A percentile compares a stretch with the other conserved stretches of the same genome.
Conservation (phyloP, 2,888 invertebrate species). For the Elmis aenea region DNA sequence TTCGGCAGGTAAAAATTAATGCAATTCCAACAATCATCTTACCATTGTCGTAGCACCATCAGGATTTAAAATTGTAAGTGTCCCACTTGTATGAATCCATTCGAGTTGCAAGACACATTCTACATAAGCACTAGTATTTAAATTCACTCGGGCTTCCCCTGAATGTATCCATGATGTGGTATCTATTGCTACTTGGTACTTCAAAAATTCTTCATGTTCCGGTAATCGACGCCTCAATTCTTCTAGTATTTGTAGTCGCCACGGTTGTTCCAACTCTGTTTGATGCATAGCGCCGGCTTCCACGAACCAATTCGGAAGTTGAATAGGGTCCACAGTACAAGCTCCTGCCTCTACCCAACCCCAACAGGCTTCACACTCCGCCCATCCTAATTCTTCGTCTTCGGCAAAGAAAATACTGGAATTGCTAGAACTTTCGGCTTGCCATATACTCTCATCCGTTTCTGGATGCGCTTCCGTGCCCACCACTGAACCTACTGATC, state of each 20-base stretch:
- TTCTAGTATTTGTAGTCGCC: slow-evolving; percentile 70
- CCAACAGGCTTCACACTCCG: slow-evolving; percentile 77
- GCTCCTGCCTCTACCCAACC: slow-evolving; percentile 68
- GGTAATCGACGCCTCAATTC: slow-evolving; percentile 56
- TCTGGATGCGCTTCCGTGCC: slow-evolving; percentile 84
- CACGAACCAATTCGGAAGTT: slow-evolving; percentile 71
- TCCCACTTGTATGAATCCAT: slow-evolving; percentile 69
- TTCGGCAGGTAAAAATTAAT: too few relatives aligned
- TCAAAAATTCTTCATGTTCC: slow-evolving; percentile 33
- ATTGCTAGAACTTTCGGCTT: slow-evolving; percentile 63
- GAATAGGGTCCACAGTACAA: slow-evolving; percentile 64
- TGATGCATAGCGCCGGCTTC: slow-evolving; percentile 41
- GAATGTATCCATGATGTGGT: slow-evolving; percentile 82
- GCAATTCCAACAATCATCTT: slow-evolving; percentile 15
- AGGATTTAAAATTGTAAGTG: slow-evolving; percentile 67
- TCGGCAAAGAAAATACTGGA: slow-evolving; percentile 77
- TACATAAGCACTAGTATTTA: slow-evolving; percentile 50
- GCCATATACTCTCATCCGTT: slow-evolving; percentile 76
- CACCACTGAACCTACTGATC: slow-evolving; percentile 78
- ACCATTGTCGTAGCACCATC: slow-evolving; percentile 75
- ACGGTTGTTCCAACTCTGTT: slow-evolving; percentile 64
- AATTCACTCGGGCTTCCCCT: slow-evolving; percentile 62
- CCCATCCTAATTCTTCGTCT: slow-evolving; percentile 76
- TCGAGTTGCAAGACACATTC: slow-evolving; percentile 78
- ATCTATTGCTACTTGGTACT: slow-evolving; percentile 75